These are phyloP conservation scores for Cephalotes varians DNA, from an alignment of 2,888 invertebrate genomes.

Conservation along the genomic window DNA sequence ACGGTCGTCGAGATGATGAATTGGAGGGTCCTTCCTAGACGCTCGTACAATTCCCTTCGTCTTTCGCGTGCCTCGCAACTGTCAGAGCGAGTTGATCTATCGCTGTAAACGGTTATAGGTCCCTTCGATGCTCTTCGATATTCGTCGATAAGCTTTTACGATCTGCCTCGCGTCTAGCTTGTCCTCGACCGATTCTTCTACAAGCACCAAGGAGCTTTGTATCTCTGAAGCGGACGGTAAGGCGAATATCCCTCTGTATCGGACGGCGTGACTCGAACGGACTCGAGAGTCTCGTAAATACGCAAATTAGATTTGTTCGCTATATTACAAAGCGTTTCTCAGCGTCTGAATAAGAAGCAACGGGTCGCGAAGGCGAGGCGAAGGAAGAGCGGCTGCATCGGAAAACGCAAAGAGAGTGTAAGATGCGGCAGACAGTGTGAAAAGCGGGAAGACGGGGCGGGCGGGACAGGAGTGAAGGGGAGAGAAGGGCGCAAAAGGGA, in stretches of 20 bases:
- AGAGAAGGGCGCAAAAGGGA: constrained; percentile 8
- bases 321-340: constrained; percentile 60
- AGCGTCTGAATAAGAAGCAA: constrained; percentile 19
- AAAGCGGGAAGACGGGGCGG: constrained; percentile 23
- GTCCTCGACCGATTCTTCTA: constrained; percentile 11
- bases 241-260: constrained; percentile 31
- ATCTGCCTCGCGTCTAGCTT: constrained; percentile 8
- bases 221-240: constrained; percentile 11
- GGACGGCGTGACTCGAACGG: constrained; percentile 3
- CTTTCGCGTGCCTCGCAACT: constrained; percentile 35
- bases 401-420: constrained; percentile 25
- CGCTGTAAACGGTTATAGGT: constrained; percentile 20
- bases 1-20: constrained; percentile 43
- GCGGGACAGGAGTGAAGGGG: background rate
- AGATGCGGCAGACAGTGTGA: constrained; percentile 16
- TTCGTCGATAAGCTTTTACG: constrained; percentile 43
- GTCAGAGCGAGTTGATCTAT: constrained; percentile 40
- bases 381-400: constrained; percentile 10
- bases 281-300: constrained; percentile 69
- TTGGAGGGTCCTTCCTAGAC: constrained; percentile 26
- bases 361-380: background rate
- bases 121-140: constrained; percentile 31
- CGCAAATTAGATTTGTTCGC: constrained; percentile 74
- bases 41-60: constrained; percentile 14
- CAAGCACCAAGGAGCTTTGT: background rate